These are phyloP conservation scores for Agapetus fuscipes DNA, from an alignment of 2,888 invertebrate genomes.

Conservation along the genomic window DNA sequence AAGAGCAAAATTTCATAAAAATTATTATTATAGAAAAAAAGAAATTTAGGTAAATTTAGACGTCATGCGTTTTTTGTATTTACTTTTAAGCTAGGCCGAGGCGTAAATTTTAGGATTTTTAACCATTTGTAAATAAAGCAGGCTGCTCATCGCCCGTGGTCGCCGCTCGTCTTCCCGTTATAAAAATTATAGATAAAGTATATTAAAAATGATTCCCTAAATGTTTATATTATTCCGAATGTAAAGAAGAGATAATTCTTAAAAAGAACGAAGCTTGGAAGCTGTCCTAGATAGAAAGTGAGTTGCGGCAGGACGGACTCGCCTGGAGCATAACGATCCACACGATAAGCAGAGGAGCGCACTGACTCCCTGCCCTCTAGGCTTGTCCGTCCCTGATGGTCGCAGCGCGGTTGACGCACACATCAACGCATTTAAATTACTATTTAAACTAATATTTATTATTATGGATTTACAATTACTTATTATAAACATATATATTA, in stretches of 20 bases:
- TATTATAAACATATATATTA: conserved; percentile 24
- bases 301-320: conserved; percentile 24
- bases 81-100: conserved; percentile 51
- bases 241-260: conserved; percentile 39
- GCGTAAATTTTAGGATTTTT: conserved; percentile 59
- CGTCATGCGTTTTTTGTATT: conserved; percentile 49
- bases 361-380: background rate
- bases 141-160: conserved; percentile 23
- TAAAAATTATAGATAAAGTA: conserved; percentile 41
- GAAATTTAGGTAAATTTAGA: conserved; percentile 46
- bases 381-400: background rate
- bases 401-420: conserved; percentile 14
- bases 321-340: background rate
- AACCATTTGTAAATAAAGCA: conserved; percentile 58
- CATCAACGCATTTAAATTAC: conserved; percentile 25
- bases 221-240: conserved; percentile 51
- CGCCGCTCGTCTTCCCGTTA: conserved; percentile 31
- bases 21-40: conserved; percentile 39
- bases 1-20: conserved; percentile 51
- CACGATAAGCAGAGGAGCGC: background rate
- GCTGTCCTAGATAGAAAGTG: conserved; percentile 42
- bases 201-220: conserved; percentile 43
- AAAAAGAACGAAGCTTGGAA: conserved; percentile 30
- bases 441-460: conserved; percentile 20
- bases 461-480: conserved; percentile 14